Percentiles rank a stretch among this genome's conserved stretches.
Evolutionary conservation across 2,888 invertebrate species (phyloP).

Genomic region (Cloeon dipterum): DNA sequence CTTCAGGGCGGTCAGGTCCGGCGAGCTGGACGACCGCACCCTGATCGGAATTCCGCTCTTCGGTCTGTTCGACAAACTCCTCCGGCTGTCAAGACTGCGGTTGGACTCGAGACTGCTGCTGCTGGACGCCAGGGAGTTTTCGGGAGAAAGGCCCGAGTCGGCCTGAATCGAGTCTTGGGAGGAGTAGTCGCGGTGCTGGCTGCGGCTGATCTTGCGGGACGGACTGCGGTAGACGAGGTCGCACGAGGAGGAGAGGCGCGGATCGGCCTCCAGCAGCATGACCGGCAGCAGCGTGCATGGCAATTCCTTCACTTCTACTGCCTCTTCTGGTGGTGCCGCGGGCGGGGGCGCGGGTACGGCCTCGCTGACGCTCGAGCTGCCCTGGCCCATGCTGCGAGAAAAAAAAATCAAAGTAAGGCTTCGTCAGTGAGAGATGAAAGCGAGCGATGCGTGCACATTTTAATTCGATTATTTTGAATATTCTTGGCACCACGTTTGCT

Average conservation of each 20-base stretch:
- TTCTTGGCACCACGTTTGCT: no score
- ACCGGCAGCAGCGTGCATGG: neutral
- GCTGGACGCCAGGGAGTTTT: neutral
- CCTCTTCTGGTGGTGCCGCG: neutral
- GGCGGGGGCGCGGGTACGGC: no score
- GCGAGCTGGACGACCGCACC: neutral
- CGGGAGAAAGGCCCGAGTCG: neutral
- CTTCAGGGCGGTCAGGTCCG: neutral
- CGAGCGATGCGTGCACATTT: no score
- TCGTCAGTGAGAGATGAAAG: no score
- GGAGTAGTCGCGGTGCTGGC: neutral
- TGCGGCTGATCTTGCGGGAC: neutral
- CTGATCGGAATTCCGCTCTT: neutral
- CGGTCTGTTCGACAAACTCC: neutral
- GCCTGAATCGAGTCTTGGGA: neutral
- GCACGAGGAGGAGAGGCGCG: neutral
- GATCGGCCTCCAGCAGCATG: neutral
- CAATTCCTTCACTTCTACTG: neutral
- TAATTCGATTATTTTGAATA: no score
- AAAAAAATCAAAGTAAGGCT: no score
- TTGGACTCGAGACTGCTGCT: constrained; percentile 1
- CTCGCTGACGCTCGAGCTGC: no score
- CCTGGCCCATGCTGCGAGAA: neutral
- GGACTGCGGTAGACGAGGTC: neutral
- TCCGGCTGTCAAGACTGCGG: neutral